Evolutionary conservation across 2,888 invertebrate genomes (phyloP), one percentile per base, ranked within the genome.

Genomic region (Augochlorella aurata): DNA sequence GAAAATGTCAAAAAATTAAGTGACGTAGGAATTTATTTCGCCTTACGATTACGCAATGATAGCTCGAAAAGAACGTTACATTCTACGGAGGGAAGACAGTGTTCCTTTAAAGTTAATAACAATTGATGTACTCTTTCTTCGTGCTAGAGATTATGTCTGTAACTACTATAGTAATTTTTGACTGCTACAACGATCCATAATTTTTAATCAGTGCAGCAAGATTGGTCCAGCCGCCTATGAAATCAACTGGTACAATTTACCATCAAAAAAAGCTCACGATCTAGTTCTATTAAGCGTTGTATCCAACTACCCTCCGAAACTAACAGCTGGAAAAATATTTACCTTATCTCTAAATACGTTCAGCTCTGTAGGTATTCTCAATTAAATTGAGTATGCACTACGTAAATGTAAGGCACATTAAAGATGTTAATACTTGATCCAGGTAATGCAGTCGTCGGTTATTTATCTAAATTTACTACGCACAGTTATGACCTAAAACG

Each of bases 301-400:
- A 29, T 79, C 90, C 2, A 89, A 87, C 70, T 80, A 83, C 76
- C 90, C 90, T 0, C 83, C 86, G 0, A 88, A 82, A 67, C 86
- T 91, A 10, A 90, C 90, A 7, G 91, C 90, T 69, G 91, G 90
- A 38, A 91, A 89, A 81, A 83, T 91, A 68, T 71, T 88, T 8
- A 81, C 88, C 8, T 54, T 91, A 2, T 90, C 91, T 0, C 69
- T 90, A 9, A 75, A 68, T 14, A 88, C 86, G 18, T 91, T 91
- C 81, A 82, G 74, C n/a, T 44, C 54, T n/a, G 84, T 84, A 65
- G 49, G 84, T 77, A 2, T 4, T 54, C 5, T 14, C 21, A 54
- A 10, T 52, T 9, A n/a, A n/a, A 2, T 21, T 12, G 0, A 24
- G 12, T 24, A 14, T 7, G 0, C 2, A 16, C 21, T 44, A 14